A percentile compares a stretch with the other conserved stretches of the same genome.
These are phyloP conservation scores for Pelodiscus sinensis DNA, from an alignment of 2,113 vertebrate species.

Conservation along the genomic window DNA sequence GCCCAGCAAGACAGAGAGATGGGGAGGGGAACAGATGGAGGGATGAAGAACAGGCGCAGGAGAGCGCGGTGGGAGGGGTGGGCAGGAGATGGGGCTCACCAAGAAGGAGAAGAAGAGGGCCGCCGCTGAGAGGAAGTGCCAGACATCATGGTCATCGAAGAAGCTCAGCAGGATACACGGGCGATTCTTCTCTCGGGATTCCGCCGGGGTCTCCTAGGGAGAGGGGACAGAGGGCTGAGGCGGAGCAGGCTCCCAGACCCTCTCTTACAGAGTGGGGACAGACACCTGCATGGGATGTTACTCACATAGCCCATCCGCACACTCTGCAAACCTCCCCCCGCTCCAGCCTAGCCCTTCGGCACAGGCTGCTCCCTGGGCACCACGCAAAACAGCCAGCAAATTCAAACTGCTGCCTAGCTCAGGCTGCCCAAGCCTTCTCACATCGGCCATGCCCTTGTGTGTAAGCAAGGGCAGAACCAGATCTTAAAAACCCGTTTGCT, in stretches of 20 bases:
- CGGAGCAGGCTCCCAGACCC: background rate
- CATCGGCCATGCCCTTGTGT: background rate
- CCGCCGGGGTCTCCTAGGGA: slow-evolving; percentile 79
- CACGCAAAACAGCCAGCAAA: background rate
- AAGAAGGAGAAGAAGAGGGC: slow-evolving; percentile 87
- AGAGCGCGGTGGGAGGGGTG: background rate
- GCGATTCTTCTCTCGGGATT: slow-evolving; percentile 83
- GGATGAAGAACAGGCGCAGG: background rate
- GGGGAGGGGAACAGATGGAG: background rate
- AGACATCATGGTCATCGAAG: slow-evolving; percentile 85
- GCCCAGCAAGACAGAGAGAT: background rate
- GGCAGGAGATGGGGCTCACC: slow-evolving; percentile 69
- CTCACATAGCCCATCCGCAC: background rate
- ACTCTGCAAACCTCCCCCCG: background rate
- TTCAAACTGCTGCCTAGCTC: background rate
- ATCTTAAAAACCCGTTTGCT: background rate
- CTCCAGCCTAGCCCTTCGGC: background rate
- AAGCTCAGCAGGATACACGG: slow-evolving; percentile 80
- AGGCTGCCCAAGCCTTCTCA: background rate
- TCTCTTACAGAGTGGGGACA: background rate
- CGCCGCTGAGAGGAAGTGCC: slow-evolving; percentile 84
- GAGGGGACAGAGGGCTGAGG: background rate
- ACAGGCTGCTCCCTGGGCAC: too few species aligned
- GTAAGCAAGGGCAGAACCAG: background rate
- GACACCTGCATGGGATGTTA: background rate